phyloP scores from a whole-genome alignment of 92 coral and sea anemone species.

The Parazoanthus atlanticus region DNA sequence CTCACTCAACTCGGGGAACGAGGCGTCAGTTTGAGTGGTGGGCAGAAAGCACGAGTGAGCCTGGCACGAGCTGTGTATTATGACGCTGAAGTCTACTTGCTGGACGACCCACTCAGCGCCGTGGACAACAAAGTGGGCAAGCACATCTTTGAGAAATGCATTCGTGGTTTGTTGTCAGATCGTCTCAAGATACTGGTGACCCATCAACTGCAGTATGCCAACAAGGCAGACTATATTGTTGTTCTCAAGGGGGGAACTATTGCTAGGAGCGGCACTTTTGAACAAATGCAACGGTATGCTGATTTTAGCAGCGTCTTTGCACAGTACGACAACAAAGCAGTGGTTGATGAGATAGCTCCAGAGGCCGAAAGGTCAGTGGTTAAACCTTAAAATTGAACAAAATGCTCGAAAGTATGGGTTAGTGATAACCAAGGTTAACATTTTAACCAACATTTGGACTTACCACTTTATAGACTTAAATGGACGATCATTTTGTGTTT shows the following conservation, averaged over 20 bases:
- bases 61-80: constrained; percentile 34
- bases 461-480: too few relatives aligned
- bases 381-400: too few relatives aligned
- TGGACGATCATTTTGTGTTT: too few relatives aligned
- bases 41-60: constrained; percentile 26
- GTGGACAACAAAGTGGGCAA: constrained; percentile 20
- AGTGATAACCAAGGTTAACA: too few relatives aligned
- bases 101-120: constrained; percentile 22
- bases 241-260: constrained; percentile 4
- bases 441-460: too few relatives aligned
- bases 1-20: constrained; percentile 29
- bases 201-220: constrained; percentile 18
- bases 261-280: background rate
- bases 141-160: constrained; percentile 22
- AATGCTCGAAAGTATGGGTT: too few relatives aligned
- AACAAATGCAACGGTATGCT: background rate
- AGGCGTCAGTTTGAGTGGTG: constrained; percentile 27
- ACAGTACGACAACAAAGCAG: constrained; percentile 12
- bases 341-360: constrained; percentile 15
- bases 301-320: background rate
- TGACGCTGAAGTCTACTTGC: constrained; percentile 1
- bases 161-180: background rate
- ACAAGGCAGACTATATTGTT: constrained; percentile 16
- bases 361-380: background rate
- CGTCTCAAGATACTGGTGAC: constrained; percentile 14